Percentiles rank a stretch among this genome's conserved stretches.
Conservation (phyloP, 53 echinoderm and acorn worm genomes). For the Zoroaster sp. region DNA sequence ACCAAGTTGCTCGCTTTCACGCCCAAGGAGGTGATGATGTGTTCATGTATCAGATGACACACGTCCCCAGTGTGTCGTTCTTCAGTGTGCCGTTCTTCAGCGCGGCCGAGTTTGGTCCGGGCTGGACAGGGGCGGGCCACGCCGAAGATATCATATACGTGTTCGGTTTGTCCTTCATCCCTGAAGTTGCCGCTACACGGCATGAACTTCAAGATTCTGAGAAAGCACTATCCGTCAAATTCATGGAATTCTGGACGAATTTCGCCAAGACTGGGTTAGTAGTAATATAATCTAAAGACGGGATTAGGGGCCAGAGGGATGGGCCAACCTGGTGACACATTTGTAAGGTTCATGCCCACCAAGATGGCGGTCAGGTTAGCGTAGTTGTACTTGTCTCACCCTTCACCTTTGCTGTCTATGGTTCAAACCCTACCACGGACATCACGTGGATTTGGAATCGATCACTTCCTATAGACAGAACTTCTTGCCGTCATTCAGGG, state of each 20-base stretch:
- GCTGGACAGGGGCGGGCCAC: conserved; percentile 73
- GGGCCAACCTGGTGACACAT: not conserved
- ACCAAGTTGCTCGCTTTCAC: conserved; percentile 52
- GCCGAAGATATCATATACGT: conserved; percentile 72
- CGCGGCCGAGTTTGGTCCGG: not conserved
- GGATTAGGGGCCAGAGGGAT: no score
- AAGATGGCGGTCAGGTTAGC: not conserved
- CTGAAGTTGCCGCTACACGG: not conserved
- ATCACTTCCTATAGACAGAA: no score
- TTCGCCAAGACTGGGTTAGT: conserved; percentile 77
- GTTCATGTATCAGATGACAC: conserved; percentile 61
- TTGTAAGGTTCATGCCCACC: not conserved
- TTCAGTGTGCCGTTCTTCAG: not conserved
- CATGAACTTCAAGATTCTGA: conserved; percentile 47
- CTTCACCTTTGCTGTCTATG: not conserved
- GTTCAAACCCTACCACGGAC: not conserved
- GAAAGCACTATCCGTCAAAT: conserved; percentile 60
- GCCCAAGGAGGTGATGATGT: conserved; percentile 39
- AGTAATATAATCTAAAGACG: not conserved
- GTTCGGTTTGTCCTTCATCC: conserved; percentile 63
- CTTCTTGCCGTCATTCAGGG: no score
- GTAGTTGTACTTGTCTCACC: not conserved
- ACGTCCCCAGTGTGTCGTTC: conserved; percentile 15
- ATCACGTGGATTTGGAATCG: no score
- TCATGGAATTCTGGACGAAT: conserved; percentile 74